Base-by-base conservation (phyloP, 2,888 invertebrate species). In the Zaprionus bogoriensis region DNA sequence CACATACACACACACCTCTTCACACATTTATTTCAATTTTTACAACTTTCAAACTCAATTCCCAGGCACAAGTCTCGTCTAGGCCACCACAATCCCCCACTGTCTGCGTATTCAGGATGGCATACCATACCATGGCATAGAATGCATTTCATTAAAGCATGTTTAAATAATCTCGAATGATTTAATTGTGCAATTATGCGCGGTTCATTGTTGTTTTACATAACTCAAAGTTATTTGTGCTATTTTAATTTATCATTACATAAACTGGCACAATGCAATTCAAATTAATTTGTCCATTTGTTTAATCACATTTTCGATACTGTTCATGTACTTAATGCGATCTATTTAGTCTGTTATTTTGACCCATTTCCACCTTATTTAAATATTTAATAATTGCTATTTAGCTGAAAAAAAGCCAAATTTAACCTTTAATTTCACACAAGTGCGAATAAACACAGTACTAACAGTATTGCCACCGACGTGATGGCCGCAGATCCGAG, bases 21-120 rank as follows among this genome's bases (percentile, higher is more conserved):
- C 70, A 80, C 85, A 81, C 73, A 84, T 76, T 77, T 81, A 77
- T 68, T 76, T 78, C 69, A 74, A 80, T 85, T 76, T 73, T 75
- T 69, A 75, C 68, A 68, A 47, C 77, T 55, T 64, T 42, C 45
- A 58, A 53, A 63, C 66, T 48, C 36, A 38, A 70, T 64, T 67
- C 68, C 69, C 67, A 51, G 32, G 44, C 63, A 50, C 32, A 52
- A 42, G 5, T 12, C 3, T 17, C 23, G 9, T 12, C 14, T 28
- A 14, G 14, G 30, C 22, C 30, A 52, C 32, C 6, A 10, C 28
- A 12, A n/a, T n/a, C n/a, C n/a, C n/a, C n/a, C n/a, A n/a, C n/a
- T 6, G n/a, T 44, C n/a, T 27, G 25, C 14, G 53, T 45, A 14
- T 41, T 14, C 30, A 51, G 20, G 71, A 73, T 71, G n/a, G n/a